Evolutionary conservation across 2,888 invertebrate genomes (phyloP).

Genomic region (Drosophila kanekoi): DNA sequence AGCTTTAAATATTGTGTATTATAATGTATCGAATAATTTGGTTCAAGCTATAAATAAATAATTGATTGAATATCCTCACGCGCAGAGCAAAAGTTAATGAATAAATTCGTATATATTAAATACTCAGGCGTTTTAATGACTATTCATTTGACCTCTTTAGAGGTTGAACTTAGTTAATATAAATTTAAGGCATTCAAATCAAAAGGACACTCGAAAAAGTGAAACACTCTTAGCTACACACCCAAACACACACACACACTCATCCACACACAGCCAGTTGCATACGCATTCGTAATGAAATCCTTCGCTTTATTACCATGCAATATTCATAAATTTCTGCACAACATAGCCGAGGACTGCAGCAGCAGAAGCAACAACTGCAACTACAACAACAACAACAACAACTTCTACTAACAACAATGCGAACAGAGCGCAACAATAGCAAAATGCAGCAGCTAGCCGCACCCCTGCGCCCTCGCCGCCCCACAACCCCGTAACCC

Average conservation of each 20-base stretch:
- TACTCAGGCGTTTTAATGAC: neutral
- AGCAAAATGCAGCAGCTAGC: conserved; percentile 51
- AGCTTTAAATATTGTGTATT: too few relatives aligned
- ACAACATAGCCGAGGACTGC: conserved; percentile 64
- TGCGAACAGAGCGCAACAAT: conserved; percentile 55
- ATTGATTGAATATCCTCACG: too few relatives aligned
- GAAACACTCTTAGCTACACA: conserved; percentile 11
- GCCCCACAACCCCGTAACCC: neutral
- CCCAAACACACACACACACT: conserved; percentile 7
- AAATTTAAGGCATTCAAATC: conserved; percentile 49
- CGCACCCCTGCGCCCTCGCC: neutral
- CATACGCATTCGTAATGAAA: conserved; percentile 71
- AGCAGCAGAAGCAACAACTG: conserved; percentile 42
- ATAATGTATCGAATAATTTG: too few relatives aligned
- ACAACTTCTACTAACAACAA: conserved; percentile 46
- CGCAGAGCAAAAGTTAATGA: too few relatives aligned
- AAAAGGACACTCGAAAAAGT: conserved; percentile 35
- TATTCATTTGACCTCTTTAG: conserved; percentile 9
- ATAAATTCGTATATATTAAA: neutral
- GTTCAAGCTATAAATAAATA: too few relatives aligned
- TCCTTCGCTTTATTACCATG: conserved; percentile 74
- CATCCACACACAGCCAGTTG: conserved; percentile 24
- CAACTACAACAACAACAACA: conserved; percentile 37
- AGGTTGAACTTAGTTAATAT: conserved; percentile 15
- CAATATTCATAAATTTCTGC: conserved; percentile 80